Conservation (phyloP, 2,113 vertebrate genomes). For the Mungos mungo region DNA sequence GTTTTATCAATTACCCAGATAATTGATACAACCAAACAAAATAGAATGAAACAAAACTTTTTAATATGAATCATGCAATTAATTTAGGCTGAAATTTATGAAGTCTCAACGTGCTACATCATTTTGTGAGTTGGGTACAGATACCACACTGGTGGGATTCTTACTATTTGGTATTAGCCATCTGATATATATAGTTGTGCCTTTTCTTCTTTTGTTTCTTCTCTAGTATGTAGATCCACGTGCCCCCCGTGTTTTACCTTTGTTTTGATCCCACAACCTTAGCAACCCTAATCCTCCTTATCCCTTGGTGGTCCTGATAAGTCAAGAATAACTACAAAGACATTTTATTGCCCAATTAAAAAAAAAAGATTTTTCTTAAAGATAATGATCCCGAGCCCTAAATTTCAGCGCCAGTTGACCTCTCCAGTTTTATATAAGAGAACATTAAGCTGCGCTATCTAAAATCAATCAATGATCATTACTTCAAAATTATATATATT, state of each 20-base stretch:
- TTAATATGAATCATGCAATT: neutral
- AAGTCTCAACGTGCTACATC: neutral
- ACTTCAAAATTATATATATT: conserved; percentile 31
- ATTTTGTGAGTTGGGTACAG: neutral
- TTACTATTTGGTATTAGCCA: neutral
- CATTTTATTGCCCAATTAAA: conserved; percentile 76
- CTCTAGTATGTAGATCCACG: neutral
- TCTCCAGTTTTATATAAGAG: conserved; percentile 34
- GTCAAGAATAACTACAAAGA: conserved; percentile 58
- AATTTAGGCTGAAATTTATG: neutral
- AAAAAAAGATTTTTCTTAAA: conserved; percentile 45
- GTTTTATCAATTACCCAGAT: conserved; percentile 50
- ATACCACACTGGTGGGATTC: too few species aligned
- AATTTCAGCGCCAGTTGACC: neutral
- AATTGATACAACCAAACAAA: conserved; percentile 1
- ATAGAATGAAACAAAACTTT: neutral
- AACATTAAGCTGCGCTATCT: conserved; percentile 11
- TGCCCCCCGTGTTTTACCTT: neutral
- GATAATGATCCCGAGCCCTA: conserved; percentile 43
- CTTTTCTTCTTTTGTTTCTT: neutral
- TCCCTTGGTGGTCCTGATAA: conserved; percentile 46
- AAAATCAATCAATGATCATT: neutral
- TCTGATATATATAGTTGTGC: neutral
- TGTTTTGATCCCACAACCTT: conserved; percentile 23
- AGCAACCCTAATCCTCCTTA: conserved; percentile 2